A percentile compares a stretch with the other conserved stretches of the same genome.
These are phyloP conservation scores for Manis crassicaudata DNA, from an alignment of 2,797 vertebrate species.

Conservation along the genomic window DNA sequence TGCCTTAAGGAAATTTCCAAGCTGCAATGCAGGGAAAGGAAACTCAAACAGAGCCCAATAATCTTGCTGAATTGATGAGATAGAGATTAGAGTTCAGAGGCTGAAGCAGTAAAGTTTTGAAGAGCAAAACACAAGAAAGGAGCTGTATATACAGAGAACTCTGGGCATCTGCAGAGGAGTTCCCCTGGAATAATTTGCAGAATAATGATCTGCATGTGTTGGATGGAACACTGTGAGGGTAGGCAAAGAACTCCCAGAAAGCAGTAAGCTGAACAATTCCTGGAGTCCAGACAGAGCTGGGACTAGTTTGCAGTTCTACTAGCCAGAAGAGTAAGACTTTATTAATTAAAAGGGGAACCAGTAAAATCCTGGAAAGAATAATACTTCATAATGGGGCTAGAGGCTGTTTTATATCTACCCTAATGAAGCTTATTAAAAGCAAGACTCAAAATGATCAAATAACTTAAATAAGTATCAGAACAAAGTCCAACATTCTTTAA, in stretches of 20 bases:
- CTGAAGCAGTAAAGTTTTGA: background rate
- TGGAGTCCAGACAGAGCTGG: background rate
- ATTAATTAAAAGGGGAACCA: background rate
- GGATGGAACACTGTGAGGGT: background rate
- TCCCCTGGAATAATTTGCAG: background rate
- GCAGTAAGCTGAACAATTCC: background rate
- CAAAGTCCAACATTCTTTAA: background rate
- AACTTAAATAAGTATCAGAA: background rate
- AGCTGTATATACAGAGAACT: background rate
- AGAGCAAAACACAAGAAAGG: constrained; percentile 12
- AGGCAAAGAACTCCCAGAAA: background rate
- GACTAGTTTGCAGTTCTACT: background rate
- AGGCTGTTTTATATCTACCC: background rate
- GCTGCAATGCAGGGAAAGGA: background rate
- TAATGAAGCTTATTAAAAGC: constrained; percentile 45
- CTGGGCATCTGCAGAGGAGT: background rate
- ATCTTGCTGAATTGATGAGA: background rate
- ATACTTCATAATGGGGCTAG: background rate
- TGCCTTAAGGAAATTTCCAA: constrained; percentile 43
- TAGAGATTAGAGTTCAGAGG: background rate
- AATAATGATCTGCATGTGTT: background rate
- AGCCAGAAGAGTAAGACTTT: background rate
- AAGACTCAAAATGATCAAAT: background rate
- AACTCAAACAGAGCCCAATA: background rate
- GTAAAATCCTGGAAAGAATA: background rate